Base-by-base conservation (phyloP, 2,113 vertebrate genomes). In the Centropristis striata region DNA sequence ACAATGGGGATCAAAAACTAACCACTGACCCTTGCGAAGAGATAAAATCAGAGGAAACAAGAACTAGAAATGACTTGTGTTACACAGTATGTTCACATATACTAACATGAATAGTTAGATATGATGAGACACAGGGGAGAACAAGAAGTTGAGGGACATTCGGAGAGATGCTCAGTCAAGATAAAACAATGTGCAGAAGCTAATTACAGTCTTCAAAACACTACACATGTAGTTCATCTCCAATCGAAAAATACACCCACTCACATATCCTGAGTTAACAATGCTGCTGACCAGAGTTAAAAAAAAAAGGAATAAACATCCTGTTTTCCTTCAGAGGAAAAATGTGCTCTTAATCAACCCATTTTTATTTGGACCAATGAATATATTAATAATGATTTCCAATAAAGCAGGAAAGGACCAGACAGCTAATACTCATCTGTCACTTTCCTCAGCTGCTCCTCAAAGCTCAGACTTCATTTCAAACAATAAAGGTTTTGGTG, bases 301-400 rank as follows among this genome's bases (percentile, higher is more conserved):
- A n/a, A n/a, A n/a, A n/a, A n/a, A n/a, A n/a, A n/a, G n/a, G 5
- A 47, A 32, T 12, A 41, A 14, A 32, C 5, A 4, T 61, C 16
- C 11, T 55, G 21, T 68, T 59, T 53, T n/a, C 2, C 64, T 53
- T 49, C 5, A 64, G 10, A 61, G 16, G 7, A 14, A 55, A 39
- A 66, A 59, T 46, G 49, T 72, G 61, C 10, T 59, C 42, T 60
- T n/a, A 28, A 20, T 54, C 46, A 21, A 16, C 36, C 10, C 39
- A 15, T 14, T 21, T 20, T 58, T 9, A 53, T 69, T 69, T 71
- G 27, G 25, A 20, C 27, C 9, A 65, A 41, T 39, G 8, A 68
- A 32, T 32, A 32, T 3, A 63, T 75, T 16, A 74, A 23, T 42
- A 70, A 28, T 53, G 59, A 78, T 37, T 42, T 21, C 37, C 39